A percentile compares a stretch with the other conserved stretches of the same genome.
phyloP scores from a whole-genome alignment of 2,113 vertebrate species.

The Petrocephalus zakoni region DNA sequence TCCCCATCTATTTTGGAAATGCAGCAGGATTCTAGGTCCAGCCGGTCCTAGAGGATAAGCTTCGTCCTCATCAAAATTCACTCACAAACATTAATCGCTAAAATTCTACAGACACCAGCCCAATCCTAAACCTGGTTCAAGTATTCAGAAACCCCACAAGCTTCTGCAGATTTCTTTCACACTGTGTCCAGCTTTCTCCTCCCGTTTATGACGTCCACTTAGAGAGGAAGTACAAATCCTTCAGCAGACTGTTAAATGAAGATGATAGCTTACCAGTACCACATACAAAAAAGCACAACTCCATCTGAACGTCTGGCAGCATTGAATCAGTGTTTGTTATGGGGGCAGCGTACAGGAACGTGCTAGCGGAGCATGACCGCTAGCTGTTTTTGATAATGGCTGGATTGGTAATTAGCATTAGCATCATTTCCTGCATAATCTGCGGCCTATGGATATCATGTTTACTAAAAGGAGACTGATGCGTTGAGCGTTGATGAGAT shows the following conservation, averaged over 20 bases:
- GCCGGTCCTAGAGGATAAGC: neutral
- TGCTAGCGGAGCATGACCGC: neutral
- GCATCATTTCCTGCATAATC: neutral
- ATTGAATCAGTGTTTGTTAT: neutral
- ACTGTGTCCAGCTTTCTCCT: neutral
- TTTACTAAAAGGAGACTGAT: neutral
- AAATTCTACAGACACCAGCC: neutral
- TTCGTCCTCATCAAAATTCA: neutral
- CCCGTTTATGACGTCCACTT: neutral
- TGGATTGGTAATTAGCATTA: neutral
- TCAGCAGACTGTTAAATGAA: neutral
- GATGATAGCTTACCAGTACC: neutral
- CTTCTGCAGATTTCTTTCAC: neutral
- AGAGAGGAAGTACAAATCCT: neutral
- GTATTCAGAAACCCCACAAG: neutral
- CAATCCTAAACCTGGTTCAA: neutral
- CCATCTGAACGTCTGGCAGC: neutral
- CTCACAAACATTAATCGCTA: neutral
- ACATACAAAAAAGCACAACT: neutral
- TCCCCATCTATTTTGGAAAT: neutral
- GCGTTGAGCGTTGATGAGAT: neutral
- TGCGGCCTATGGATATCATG: neutral
- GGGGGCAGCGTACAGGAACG: neutral
- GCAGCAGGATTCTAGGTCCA: neutral
- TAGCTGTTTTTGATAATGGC: neutral